These are phyloP conservation scores for Poeciliopsis retropinna DNA, from an alignment of 2,113 vertebrate species.

Conservation along the genomic window DNA sequence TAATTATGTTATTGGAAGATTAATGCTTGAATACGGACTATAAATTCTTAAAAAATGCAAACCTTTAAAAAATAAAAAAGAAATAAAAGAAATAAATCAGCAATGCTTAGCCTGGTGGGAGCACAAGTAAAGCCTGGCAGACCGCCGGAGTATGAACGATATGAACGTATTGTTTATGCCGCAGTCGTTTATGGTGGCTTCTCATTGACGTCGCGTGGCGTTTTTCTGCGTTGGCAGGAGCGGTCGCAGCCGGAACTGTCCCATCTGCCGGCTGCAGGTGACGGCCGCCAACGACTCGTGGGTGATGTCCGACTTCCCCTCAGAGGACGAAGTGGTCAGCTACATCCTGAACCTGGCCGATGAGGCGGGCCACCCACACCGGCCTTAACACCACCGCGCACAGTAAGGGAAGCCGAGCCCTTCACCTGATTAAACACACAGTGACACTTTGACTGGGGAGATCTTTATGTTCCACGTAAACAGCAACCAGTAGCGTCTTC, in stretches of 20 bases:
- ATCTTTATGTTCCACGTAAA: background rate
- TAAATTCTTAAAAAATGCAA: no score
- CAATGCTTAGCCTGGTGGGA: no score
- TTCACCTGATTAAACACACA: slow-evolving; percentile 20
- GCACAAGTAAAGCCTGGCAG: no score
- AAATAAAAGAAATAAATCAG: no score
- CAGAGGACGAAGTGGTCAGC: slow-evolving; percentile 92
- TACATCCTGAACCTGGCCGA: slow-evolving; percentile 98
- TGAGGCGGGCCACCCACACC: slow-evolving; percentile 91
- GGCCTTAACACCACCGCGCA: slow-evolving; percentile 78
- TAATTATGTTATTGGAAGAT: no score
- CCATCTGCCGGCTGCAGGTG: slow-evolving; percentile 94
- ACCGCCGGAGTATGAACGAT: no score
- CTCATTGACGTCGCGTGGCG: background rate
- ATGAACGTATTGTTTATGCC: no score
- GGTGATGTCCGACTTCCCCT: slow-evolving; percentile 96
- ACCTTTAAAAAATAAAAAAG: no score
- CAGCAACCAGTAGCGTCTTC: background rate
- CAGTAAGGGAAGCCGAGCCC: background rate
- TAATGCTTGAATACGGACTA: no score
- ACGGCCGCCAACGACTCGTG: slow-evolving; percentile 93
- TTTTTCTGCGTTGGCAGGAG: slow-evolving; percentile 82
- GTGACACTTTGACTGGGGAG: slow-evolving; percentile 29
- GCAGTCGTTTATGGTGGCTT: background rate
- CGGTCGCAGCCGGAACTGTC: slow-evolving; percentile 93